Evolutionary conservation across 2,888 invertebrate genomes (phyloP), one percentile per base, ranked within the genome.

Genomic region (Chirona hameri): DNA sequence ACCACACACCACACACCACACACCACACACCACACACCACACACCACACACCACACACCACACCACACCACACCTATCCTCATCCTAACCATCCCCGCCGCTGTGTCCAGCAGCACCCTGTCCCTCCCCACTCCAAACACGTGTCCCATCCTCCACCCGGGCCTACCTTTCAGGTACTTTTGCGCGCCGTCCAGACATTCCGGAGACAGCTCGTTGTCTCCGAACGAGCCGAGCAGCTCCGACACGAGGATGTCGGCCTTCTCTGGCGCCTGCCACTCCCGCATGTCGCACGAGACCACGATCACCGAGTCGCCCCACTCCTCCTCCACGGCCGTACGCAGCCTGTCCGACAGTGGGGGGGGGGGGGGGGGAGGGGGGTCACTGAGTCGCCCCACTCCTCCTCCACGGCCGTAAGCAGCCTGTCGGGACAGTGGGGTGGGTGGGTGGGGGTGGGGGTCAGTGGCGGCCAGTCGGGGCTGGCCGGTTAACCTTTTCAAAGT

Each of bases 121-220:
- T n/a, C n/a, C n/a, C n/a, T n/a, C n/a, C n/a, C n/a, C n/a, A n/a
- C n/a, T n/a, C n/a, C n/a, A n/a, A n/a, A n/a, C n/a, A n/a, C n/a
- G n/a, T n/a, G n/a, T n/a, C n/a, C 29, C n/a, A 27, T 21, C 72
- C 4, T 12, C 18, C 21, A 79, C 79, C 7, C 9, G n/a, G n/a
- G n/a, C n/a, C n/a, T n/a, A 90, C 91, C 90, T 89, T 94, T 93
- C 10, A 98, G 89, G 85, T 97, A 93, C 69, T 93, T 91, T 86
- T 96, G 94, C 4, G 97, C 97, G 4, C 98, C 97, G 89, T 98
- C 98, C 81, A 99, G 90, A 88, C 98, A 99, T 89, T 99, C 99
- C 0, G 99, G 99, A 0, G 98, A 97, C 21, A 99, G 91, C 89
- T 99, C 99, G 88, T 99, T 99, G 88, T 99, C 99, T 31, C 98